Percentiles rank a stretch among this genome's conserved stretches.
Evolutionary conservation across 2,113 vertebrate genomes (phyloP).

Genomic region (Gnathonemus echidnorhynchus): DNA sequence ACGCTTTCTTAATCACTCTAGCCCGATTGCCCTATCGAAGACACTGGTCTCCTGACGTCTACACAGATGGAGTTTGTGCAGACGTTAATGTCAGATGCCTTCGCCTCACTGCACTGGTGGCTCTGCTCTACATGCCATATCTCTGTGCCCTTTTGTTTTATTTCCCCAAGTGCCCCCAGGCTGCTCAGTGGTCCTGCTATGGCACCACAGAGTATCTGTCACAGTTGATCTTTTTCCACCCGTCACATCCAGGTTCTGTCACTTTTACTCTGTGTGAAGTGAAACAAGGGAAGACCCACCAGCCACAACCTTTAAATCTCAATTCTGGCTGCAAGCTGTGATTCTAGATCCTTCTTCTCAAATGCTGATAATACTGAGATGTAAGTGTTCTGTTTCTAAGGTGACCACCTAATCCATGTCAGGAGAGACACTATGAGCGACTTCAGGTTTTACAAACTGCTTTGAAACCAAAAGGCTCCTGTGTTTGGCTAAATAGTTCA

Average conservation of each 20-base stretch:
- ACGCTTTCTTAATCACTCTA: background rate
- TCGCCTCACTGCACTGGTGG: background rate
- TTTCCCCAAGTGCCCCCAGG: background rate
- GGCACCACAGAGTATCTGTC: background rate
- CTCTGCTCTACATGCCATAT: background rate
- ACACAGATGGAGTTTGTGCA: background rate
- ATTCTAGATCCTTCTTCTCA: background rate
- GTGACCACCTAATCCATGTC: no score
- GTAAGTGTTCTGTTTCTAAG: background rate
- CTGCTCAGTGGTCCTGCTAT: background rate
- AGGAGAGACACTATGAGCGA: no score
- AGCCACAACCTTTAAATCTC: constrained; percentile 1
- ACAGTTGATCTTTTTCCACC: background rate
- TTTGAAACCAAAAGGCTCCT: no score
- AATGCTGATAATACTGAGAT: background rate
- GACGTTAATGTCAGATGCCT: background rate
- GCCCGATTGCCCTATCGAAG: background rate
- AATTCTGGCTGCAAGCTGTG: background rate
- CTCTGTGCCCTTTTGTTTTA: background rate
- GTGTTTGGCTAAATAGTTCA: no score
- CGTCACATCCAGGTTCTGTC: background rate
- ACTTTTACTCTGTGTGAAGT: background rate
- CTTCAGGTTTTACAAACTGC: no score
- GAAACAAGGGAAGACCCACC: background rate
- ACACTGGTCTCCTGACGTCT: background rate